Evolutionary conservation across 2,113 vertebrate species (phyloP).

Genomic region (Ivindomyrus marchei): DNA sequence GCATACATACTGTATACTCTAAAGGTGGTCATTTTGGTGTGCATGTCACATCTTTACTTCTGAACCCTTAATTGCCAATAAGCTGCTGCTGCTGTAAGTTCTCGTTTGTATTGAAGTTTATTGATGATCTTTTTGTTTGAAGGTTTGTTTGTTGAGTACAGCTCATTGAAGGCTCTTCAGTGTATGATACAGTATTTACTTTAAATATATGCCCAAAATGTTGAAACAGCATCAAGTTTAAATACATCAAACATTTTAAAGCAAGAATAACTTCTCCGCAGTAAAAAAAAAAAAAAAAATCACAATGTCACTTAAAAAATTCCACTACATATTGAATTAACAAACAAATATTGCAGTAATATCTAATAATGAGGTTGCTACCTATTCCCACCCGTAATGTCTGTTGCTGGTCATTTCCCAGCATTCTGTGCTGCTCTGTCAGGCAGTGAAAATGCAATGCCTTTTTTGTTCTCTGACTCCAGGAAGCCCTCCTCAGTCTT

Average conservation of each 20-base stretch:
- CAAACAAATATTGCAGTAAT: not conserved
- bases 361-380: not conserved
- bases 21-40: not conserved
- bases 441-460: not conserved
- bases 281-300: not conserved
- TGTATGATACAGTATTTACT: not conserved
- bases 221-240: not conserved
- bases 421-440: not conserved
- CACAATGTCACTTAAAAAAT: not conserved
- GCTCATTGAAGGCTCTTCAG: not conserved
- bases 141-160: not conserved
- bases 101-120: not conserved
- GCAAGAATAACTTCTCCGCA: not conserved
- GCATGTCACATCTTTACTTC: not conserved
- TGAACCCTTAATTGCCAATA: not conserved
- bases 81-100: not conserved
- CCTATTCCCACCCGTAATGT: not conserved
- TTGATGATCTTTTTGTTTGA: too few species aligned
- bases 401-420: not conserved
- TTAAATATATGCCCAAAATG: not conserved
- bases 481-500: not conserved
- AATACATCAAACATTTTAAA: not conserved
- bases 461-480: not conserved
- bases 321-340: not conserved
- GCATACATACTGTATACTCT: not conserved